Evolutionary conservation across 23 tunicate species (phyloP).

Genomic region (Ciona savignyi): DNA sequence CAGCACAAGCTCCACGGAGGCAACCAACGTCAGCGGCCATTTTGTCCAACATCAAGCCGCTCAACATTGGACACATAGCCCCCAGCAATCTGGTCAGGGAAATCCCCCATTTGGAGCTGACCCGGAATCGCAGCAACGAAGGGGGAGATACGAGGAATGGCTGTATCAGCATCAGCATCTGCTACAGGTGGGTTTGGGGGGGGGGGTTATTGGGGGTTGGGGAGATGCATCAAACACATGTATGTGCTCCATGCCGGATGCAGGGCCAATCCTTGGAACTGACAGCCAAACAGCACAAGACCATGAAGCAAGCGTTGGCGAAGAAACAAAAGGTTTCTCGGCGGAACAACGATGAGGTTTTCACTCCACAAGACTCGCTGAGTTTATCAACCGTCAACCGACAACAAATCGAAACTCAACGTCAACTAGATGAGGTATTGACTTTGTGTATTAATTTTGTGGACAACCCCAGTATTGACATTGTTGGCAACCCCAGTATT

Average conservation of each 20-base stretch:
- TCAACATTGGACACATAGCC: not conserved
- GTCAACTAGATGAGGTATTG: conserved; percentile 68
- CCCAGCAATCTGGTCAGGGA: too few relatives aligned
- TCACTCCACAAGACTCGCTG: conserved; percentile 38
- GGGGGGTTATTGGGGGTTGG: not conserved
- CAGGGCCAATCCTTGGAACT: conserved; percentile 63
- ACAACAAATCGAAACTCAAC: conserved; percentile 61
- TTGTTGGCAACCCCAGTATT: too few relatives aligned
- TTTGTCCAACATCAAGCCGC: not conserved
- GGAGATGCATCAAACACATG: not conserved
- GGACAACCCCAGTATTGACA: too few relatives aligned
- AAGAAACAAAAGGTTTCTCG: conserved; percentile 61
- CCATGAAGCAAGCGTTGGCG: conserved; percentile 62
- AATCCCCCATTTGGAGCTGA: too few relatives aligned
- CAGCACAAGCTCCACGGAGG: not conserved
- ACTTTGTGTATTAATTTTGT: too few relatives aligned
- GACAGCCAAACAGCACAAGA: conserved; percentile 44
- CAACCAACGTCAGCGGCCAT: not conserved
- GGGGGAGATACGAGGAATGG: too few relatives aligned
- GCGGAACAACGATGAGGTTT: conserved; percentile 65
- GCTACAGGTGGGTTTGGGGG: not conserved
- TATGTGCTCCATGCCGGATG: conserved; percentile 26
- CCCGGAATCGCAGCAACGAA: too few relatives aligned
- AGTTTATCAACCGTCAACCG: conserved; percentile 26
- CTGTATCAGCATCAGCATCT: not conserved